Evolutionary conservation across 53 echinoderm and acorn worm species (phyloP), one percentile per base, ranked within the genome.

Genomic region (Holothuria scabra): DNA sequence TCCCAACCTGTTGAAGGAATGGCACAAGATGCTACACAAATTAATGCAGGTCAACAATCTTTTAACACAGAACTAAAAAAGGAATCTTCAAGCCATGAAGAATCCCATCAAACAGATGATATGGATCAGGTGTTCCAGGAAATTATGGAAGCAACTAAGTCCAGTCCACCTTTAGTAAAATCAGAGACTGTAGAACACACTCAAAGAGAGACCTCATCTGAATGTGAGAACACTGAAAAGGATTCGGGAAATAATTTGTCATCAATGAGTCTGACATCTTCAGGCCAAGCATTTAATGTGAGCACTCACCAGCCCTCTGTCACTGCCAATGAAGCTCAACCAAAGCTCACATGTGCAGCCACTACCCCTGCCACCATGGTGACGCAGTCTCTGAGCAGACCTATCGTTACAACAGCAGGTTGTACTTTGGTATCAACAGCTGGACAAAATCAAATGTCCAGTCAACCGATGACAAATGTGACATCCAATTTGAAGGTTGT

Each of bases 321-420:
- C 38, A 85, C 85, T 38, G 76, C 59, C 81, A 62, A 69, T 60
- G 38, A 69, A 52, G 85, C 49, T 18, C 90, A 81, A 56, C 88
- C 82, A 31, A 88, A 67, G n/a, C 83, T 91, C 8, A 92, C 86
- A 29, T 82, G 88, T 29, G 86, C 90, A 9, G 89, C 90, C 22
- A 92, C 90, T 3, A 87, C 87, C 26, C 88, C 90, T 46, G 58
- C 83, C 11, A 95, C 95, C 13, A 86, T 88, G 22, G 90, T 90
- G 14, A 92, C 95, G 0, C 95, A 95, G 67, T 90, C 92, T 8
- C 84, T 95, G 23, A 95, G 88, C 38, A 90, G 92, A 22, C 95
- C 95, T 1, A 92, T 95, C 59, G 86, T 88, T 22, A 92, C 95
- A 3, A 90, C 95, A 22, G 90, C 88, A 1, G 81, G 81, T 23